phyloP scores from a whole-genome alignment of 2,113 vertebrate genomes.

The Callipepla californica region DNA sequence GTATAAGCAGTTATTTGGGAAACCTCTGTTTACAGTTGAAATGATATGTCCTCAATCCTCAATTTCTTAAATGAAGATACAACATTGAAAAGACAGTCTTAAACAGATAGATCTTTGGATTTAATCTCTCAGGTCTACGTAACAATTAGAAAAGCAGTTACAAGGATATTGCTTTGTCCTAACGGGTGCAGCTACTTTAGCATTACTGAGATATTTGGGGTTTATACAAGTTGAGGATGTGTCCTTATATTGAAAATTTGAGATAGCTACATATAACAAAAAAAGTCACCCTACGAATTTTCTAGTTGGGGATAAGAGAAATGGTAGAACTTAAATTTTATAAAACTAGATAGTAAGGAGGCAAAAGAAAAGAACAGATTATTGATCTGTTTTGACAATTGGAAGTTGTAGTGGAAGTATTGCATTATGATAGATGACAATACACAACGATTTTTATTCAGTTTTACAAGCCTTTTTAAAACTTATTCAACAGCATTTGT shows the following conservation, averaged over 20 bases:
- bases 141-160: background rate
- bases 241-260: background rate
- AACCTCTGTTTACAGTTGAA: conserved; percentile 41
- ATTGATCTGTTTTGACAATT: background rate
- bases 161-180: background rate
- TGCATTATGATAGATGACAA: background rate
- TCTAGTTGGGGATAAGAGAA: background rate
- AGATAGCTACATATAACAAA: background rate
- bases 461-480: background rate
- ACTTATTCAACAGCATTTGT: background rate
- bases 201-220: background rate
- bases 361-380: background rate
- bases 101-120: background rate
- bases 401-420: background rate
- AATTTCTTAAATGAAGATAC: background rate
- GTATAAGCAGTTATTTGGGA: background rate
- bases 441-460: background rate
- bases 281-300: background rate
- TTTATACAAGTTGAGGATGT: background rate
- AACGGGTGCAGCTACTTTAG: background rate
- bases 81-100: background rate
- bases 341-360: background rate
- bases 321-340: background rate
- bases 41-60: background rate
- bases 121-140: background rate